Percentiles rank a stretch among this genome's conserved stretches.
Conservation (phyloP, 2,113 vertebrate species). For the Triplophysa rosa region DNA sequence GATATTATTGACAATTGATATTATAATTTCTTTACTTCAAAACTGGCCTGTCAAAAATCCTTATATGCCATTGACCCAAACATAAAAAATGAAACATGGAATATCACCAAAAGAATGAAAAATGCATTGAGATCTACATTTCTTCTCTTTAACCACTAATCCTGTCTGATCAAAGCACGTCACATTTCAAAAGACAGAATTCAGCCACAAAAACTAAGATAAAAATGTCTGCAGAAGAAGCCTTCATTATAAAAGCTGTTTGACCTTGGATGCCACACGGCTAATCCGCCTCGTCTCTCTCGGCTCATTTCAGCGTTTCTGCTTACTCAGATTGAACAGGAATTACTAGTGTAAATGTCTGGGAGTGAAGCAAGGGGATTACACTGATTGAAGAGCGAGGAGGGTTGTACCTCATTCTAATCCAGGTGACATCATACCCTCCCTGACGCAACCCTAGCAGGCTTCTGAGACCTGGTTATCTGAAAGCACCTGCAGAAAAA, state of each 20-base stretch:
- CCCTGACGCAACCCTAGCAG: neutral
- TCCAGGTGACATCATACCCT: conserved; percentile 19
- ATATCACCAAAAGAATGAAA: too few relatives aligned
- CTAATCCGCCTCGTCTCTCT: conserved; percentile 68
- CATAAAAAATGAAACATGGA: too few relatives aligned
- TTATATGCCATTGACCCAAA: too few relatives aligned
- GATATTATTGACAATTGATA: too few relatives aligned
- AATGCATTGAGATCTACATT: too few relatives aligned
- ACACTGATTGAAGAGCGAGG: conserved; percentile 49
- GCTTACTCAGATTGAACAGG: conserved; percentile 66
- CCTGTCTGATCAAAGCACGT: neutral
- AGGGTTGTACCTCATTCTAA: conserved; percentile 34
- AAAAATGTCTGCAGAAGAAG: neutral
- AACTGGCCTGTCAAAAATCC: too few relatives aligned
- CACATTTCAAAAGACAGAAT: neutral
- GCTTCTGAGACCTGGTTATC: conserved; percentile 2
- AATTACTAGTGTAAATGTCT: conserved; percentile 78
- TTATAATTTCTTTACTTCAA: too few relatives aligned
- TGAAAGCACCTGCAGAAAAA: neutral
- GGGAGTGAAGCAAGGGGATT: conserved; percentile 70
- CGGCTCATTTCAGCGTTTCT: conserved; percentile 69
- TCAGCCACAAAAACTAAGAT: neutral
- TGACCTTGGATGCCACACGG: conserved; percentile 65
- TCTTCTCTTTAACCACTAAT: neutral
- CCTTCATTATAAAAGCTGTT: conserved; percentile 55